Evolutionary conservation across 2,888 invertebrate species (phyloP), one percentile per base, ranked within the genome.

Genomic region (Eretmocerus hayati): DNA sequence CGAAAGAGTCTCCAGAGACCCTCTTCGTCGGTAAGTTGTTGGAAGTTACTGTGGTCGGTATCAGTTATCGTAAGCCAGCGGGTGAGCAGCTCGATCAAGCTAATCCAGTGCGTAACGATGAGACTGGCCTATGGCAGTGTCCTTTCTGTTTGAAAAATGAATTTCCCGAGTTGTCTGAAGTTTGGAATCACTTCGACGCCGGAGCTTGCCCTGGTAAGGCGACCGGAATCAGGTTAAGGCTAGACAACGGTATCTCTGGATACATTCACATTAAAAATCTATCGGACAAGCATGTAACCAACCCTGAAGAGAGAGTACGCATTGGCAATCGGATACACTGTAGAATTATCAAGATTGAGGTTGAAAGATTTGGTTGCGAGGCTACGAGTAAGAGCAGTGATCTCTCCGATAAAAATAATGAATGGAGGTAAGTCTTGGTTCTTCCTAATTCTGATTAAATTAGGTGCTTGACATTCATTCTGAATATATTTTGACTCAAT

Each of bases 171-270:
- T 75, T 96, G 23, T 91, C 92, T 18, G 95, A 95, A 76, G 95
- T 96, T 40, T 97, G 96, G 96, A 93, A 91, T 73, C 96, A 97
- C 72, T 96, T 96, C 75, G 96, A 97, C 72, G 90, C 91, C 1
- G 91, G 90, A 22, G 83, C 87, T 2, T 99, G 99, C 73, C 95
- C 92, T 0, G 99, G 99, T 0, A 90, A 92, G 68, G 91, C 97
- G 0, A 88, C 89, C 0, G 99, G 99, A 1, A 87, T 99, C 0
- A 81, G 89, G 52, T 76, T 92, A 33, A 78, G 89, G 0, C 74
- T 99, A 3, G 97, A 99, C 72, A 99, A 99, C 69, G 90, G 90
- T 0, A 78, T 92, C 30, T 86, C 84, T 13, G 95, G 95, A 0
- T 96, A 94, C 69, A 90, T 97, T 62, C 90, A 90, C 64, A 88